Conservation (phyloP, 2,797 vertebrate species). For the Pagetopsis macropterus region DNA sequence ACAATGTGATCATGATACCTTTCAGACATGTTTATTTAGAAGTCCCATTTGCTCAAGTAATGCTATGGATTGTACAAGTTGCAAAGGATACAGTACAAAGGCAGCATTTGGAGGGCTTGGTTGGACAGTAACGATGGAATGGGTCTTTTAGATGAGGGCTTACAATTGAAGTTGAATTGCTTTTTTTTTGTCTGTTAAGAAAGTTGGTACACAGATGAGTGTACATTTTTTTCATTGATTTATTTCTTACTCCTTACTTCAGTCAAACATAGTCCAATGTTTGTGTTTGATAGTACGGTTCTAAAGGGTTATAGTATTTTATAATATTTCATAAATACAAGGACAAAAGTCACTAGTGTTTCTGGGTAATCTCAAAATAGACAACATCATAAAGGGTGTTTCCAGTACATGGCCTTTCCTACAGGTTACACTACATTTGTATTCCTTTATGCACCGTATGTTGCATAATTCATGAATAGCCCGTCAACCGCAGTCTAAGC, state of each 20-base stretch:
- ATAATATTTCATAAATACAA: too few species aligned
- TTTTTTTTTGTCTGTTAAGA: neutral
- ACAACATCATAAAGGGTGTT: neutral
- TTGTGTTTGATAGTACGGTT: neutral
- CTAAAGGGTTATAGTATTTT: neutral
- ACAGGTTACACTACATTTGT: constrained; percentile 20
- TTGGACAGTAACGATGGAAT: neutral
- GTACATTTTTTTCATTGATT: neutral
- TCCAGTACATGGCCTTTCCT: constrained; percentile 8
- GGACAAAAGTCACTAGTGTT: too few species aligned
- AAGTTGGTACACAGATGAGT: neutral
- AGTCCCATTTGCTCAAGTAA: neutral
- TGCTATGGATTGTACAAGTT: neutral
- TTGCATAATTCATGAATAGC: constrained; percentile 53
- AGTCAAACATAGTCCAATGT: neutral
- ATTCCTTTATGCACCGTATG: constrained; percentile 15
- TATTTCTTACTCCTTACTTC: neutral
- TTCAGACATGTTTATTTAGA: neutral
- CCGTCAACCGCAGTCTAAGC: constrained; percentile 36
- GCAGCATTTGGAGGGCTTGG: neutral
- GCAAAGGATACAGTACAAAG: neutral
- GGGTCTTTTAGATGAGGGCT: neutral
- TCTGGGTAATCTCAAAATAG: neutral
- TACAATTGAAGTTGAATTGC: neutral
- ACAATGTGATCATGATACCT: neutral